Evolutionary conservation across 1,140 invertebrate species (phyloP).

Genomic region (Pissodes strobi): DNA sequence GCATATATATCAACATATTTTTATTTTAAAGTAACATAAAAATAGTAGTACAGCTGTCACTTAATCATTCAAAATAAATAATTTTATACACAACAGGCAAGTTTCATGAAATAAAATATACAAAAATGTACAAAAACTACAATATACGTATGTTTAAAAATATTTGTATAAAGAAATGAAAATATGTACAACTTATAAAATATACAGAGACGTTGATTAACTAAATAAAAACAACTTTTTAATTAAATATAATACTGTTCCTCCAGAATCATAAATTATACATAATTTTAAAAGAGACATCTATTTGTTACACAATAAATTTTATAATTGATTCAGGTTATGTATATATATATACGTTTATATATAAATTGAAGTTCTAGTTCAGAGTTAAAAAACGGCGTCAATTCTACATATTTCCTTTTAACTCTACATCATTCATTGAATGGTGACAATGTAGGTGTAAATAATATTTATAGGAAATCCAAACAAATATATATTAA

Average conservation of each 20-base stretch:
- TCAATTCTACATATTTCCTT: neutral
- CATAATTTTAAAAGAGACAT: neutral
- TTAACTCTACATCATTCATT: neutral
- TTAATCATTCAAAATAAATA: conserved; percentile 26
- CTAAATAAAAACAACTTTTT: conserved; percentile 43
- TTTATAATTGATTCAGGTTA: neutral
- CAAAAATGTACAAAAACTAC: conserved; percentile 42
- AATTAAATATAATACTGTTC: conserved; percentile 45
- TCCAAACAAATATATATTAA: no score
- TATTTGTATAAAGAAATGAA: conserved; percentile 44
- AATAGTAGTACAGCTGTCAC: neutral
- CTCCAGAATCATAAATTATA: conserved; percentile 32
- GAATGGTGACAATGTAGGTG: neutral
- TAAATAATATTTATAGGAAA: neutral
- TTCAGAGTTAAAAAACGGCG: neutral
- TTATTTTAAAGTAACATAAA: conserved; percentile 7
- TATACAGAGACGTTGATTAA: conserved; percentile 41
- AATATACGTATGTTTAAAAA: conserved; percentile 35
- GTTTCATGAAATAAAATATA: conserved; percentile 41
- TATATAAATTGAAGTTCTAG: neutral
- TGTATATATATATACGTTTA: neutral
- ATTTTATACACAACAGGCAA: conserved; percentile 45
- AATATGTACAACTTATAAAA: conserved; percentile 39
- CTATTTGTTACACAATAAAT: neutral
- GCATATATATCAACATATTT: neutral